phyloP scores from a whole-genome alignment of 2,888 invertebrate genomes.

The Autographa pulchrina region DNA sequence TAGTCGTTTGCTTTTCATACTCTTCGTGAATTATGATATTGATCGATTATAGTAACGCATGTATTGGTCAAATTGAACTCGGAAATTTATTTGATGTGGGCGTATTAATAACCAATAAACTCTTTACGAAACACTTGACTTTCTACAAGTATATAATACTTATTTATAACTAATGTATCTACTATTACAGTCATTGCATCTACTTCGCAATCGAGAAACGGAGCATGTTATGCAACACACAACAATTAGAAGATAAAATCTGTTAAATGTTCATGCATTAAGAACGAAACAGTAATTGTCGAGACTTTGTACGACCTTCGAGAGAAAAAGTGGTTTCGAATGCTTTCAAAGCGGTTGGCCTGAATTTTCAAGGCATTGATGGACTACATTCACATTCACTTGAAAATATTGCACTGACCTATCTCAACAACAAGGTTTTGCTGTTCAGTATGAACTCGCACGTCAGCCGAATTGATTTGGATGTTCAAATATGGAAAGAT shows the following conservation, averaged over 20 bases:
- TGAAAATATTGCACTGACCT: slow-evolving; percentile 13
- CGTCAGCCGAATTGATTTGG: too few relatives aligned
- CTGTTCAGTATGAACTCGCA: neutral
- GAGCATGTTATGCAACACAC: slow-evolving; percentile 24
- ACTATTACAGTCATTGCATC: slow-evolving; percentile 15
- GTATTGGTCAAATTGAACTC: slow-evolving; percentile 17
- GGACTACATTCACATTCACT: neutral
- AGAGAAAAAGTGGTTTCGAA: slow-evolving; percentile 37
- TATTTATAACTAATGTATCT: slow-evolving; percentile 12
- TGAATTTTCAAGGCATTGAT: slow-evolving; percentile 23
- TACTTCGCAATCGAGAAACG: slow-evolving; percentile 22
- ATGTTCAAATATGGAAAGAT: neutral
- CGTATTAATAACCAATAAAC: slow-evolving; percentile 21
- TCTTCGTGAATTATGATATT: too few relatives aligned
- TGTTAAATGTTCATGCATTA: slow-evolving; percentile 8
- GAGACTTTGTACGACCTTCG: slow-evolving; percentile 33
- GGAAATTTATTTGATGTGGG: slow-evolving; percentile 25
- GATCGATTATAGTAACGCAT: neutral
- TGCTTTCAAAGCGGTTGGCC: slow-evolving; percentile 34
- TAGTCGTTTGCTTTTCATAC: neutral
- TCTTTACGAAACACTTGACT: slow-evolving; percentile 17
- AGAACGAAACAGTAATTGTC: neutral
- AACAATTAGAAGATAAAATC: slow-evolving; percentile 44
- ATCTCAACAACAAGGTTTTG: neutral
- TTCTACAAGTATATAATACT: slow-evolving; percentile 31